Base-by-base conservation (phyloP, 2,113 vertebrate species). In the Hemiprocne comata region DNA sequence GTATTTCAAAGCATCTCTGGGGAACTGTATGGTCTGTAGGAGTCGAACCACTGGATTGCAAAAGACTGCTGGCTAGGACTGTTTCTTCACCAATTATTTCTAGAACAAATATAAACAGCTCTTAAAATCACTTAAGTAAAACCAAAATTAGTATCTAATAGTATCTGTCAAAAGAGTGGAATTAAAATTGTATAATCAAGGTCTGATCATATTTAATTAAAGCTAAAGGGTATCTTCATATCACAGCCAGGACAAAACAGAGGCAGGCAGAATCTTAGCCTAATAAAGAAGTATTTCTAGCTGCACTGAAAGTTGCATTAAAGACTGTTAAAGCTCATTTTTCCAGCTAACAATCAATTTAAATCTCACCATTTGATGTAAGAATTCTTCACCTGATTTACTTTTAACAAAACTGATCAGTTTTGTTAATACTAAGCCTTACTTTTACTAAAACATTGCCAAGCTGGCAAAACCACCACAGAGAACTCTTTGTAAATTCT, bases 1-100 rank as follows among this genome's bases (percentile, higher is more conserved):
- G 76, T 93, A 95, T 97, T 95, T 98, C 96, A 84, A 96, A 97
- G 98, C 98, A 98, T 97, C 89, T 95, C 94, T 93, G 97, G 97
- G 97, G 96, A 98, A 98, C 94, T 98, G 98, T 97, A 97, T 91
- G 98, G 97, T 98, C 98, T 97, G 98, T 97, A 81, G 97, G 98
- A 97, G 98, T 98, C 97, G 84, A 97, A 97, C 95, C 97, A 93
- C 97, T 96, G 8, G 96, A 96, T 28, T 96, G 97, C 8, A 97
- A 97, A 78, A 96, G 78, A 95, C 96, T 98, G 98, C 97, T 98
- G 95, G 97, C 94, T 98, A 98, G 97, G 96, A 98, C 96, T 97
- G 98, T 97, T 95, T 98, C 98, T 97, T 94, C 97, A 97, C 91
- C 94, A 96, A 87, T 96, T 98, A 98, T 94, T 98, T 98, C 98